A percentile compares a stretch with the other conserved stretches of the same genome.
Evolutionary conservation across 2,888 invertebrate species (phyloP).

Genomic region (Leucozona laternaria): DNA sequence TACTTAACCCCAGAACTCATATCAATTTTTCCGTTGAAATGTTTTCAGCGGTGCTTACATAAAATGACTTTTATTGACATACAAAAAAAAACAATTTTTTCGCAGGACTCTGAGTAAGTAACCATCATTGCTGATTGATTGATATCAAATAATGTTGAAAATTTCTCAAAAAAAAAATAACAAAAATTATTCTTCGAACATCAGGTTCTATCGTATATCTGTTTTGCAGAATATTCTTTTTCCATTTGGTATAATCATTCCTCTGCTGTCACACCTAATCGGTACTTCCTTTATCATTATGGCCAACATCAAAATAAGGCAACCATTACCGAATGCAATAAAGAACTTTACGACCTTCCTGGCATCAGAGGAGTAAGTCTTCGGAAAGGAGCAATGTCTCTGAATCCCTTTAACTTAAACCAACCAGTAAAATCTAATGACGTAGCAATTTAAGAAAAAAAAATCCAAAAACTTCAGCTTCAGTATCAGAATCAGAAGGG

Average conservation of each 20-base stretch:
- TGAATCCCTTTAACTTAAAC: slow-evolving; percentile 8
- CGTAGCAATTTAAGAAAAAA: slow-evolving; percentile 25
- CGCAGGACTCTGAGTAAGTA: not conserved
- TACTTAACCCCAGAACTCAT: too few relatives aligned
- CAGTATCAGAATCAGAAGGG: slow-evolving; percentile 39
- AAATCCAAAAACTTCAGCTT: slow-evolving; percentile 42
- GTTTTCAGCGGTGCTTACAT: too few relatives aligned
- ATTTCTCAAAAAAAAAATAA: not conserved
- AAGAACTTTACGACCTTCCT: slow-evolving; percentile 24
- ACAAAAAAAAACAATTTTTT: not conserved
- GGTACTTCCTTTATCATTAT: slow-evolving; percentile 29
- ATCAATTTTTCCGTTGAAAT: too few relatives aligned
- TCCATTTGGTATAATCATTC: slow-evolving; percentile 24
- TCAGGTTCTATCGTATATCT: not conserved
- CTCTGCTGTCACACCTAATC: slow-evolving; percentile 27
- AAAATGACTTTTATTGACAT: too few relatives aligned
- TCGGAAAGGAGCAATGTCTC: not conserved
- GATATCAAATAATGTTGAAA: slow-evolving; percentile 6
- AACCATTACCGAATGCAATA: slow-evolving; percentile 33
- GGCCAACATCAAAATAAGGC: slow-evolving; percentile 19
- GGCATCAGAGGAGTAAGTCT: not conserved
- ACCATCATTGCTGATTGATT: not conserved
- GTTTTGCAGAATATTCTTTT: not conserved
- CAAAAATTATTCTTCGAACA: not conserved
- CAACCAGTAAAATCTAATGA: slow-evolving; percentile 26